Evolutionary conservation across 2,113 vertebrate species (phyloP).

Genomic region (Trichomycterus rosablanca): DNA sequence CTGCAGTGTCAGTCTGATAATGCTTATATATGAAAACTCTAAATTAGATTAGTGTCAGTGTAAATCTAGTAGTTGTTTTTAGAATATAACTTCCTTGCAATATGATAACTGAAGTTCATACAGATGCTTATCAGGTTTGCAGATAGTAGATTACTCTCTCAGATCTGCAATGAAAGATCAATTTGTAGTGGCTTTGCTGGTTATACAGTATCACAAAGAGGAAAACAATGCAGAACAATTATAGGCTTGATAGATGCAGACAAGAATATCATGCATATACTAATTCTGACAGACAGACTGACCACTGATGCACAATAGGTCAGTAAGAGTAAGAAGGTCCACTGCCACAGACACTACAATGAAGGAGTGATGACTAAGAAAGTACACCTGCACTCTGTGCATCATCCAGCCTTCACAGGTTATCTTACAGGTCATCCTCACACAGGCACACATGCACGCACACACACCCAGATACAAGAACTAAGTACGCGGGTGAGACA

Average conservation of each 20-base stretch:
- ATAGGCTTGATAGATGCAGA: not conserved
- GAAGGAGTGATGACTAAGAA: conserved; percentile 38
- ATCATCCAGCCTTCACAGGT: conserved; percentile 40
- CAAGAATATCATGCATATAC: conserved; percentile 7
- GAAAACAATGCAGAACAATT: too few species aligned
- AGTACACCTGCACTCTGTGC: conserved; percentile 50
- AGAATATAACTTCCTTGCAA: too few species aligned
- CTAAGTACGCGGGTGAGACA: conserved; percentile 10
- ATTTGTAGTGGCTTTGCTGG: too few species aligned
- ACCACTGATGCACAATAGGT: not conserved
- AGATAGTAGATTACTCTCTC: too few species aligned
- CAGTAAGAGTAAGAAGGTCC: conserved; percentile 1
- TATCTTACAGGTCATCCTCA: conserved; percentile 44
- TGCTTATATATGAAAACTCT: too few species aligned
- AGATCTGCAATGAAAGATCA: too few species aligned
- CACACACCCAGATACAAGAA: conserved; percentile 10
- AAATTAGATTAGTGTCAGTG: too few species aligned
- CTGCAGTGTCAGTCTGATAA: too few species aligned
- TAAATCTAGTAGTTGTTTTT: too few species aligned
- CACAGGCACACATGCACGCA: conserved; percentile 20
- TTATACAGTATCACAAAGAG: too few species aligned
- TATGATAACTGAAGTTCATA: too few species aligned
- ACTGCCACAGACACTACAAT: conserved; percentile 22
- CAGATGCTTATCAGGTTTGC: too few species aligned
- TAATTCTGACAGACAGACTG: conserved; percentile 9